Evolutionary conservation across 2,113 vertebrate species (phyloP), one percentile per base, ranked within the genome.

Genomic region (Nerophis ophidion): DNA sequence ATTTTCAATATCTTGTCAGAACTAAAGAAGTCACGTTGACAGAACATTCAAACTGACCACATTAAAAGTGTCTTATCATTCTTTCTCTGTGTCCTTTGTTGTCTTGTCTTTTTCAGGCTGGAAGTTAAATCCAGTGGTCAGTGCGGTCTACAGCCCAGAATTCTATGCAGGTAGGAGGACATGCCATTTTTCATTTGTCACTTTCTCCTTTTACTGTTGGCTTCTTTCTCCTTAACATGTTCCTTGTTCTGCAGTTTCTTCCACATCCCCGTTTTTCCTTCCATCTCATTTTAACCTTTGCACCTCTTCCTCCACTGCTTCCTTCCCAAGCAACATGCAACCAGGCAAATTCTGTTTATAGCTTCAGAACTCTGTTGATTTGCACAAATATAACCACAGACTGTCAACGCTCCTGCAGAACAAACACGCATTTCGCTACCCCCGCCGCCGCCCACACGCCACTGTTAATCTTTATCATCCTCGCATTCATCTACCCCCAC

Each of bases 61-160:
- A 26, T 26, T 61, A 53, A 61, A 48, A 40, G 12, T 52, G 36
- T 48, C 7, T 58, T n/a, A 17, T 48, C 42, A 36, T 7, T 70
- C 36, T 19, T 15, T 4, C 46, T 53, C 52, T 48, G 8, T 33
- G 8, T 50, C 19, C 10, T 2, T 62, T 50, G 65, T 44, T 61
- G 15, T 66, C 48, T 62, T 48, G 8, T 12, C 68, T 56, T 13
- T 70, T 60, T 70, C 88, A 98, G 95, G 95, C 89, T 98, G 95
- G 95, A 98, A 98, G 91, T 92, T 98, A 88, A 98, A 98, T 93
- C 95, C 95, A 89, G 95, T 98, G 83, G 93, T 97, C 78, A 95
- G 95, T 81, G 94, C 95, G 62, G 94, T 98, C 83, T 98, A 97
- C 92, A 95, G 94, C 88, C 95, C 95, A 77, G 95, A 98, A 89